phyloP scores from a whole-genome alignment of 2,113 vertebrate genomes.

The Colius striatus region DNA sequence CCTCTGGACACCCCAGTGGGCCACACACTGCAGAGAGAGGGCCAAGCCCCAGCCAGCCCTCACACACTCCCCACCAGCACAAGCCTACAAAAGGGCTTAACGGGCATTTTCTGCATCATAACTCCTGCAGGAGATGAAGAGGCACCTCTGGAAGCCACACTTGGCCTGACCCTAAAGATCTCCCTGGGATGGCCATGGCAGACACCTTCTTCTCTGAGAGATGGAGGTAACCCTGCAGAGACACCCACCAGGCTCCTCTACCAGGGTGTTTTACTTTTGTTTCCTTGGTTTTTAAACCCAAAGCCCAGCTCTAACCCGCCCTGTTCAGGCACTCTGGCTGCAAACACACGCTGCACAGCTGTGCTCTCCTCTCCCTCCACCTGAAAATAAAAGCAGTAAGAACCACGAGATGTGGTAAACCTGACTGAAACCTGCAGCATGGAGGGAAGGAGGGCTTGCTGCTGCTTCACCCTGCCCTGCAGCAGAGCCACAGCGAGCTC shows the following conservation, averaged over 20 bases:
- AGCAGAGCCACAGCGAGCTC: background rate
- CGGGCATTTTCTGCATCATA: background rate
- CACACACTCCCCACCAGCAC: rapidly evolving
- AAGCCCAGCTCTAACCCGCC: background rate
- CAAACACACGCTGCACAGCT: background rate
- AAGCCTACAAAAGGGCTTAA: background rate
- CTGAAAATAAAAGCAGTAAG: background rate
- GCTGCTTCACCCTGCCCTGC: background rate
- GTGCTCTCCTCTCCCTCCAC: background rate
- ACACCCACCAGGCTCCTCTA: background rate
- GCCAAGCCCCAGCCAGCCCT: background rate
- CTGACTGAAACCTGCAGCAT: rapidly evolving
- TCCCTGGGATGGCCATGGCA: rapidly evolving
- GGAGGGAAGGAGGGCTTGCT: rapidly evolving
- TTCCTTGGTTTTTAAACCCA: background rate
- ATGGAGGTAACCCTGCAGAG: rapidly evolving
- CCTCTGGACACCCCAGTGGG: rapidly evolving
- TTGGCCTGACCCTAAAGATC: background rate
- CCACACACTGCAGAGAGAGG: background rate
- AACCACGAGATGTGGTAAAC: no score
- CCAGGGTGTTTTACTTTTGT: background rate
- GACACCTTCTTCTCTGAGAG: background rate
- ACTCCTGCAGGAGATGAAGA: background rate
- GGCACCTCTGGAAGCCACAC: background rate
- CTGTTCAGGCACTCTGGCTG: background rate